Conservation (phyloP, 2,797 vertebrate genomes). For the Smutsia temminckii region DNA sequence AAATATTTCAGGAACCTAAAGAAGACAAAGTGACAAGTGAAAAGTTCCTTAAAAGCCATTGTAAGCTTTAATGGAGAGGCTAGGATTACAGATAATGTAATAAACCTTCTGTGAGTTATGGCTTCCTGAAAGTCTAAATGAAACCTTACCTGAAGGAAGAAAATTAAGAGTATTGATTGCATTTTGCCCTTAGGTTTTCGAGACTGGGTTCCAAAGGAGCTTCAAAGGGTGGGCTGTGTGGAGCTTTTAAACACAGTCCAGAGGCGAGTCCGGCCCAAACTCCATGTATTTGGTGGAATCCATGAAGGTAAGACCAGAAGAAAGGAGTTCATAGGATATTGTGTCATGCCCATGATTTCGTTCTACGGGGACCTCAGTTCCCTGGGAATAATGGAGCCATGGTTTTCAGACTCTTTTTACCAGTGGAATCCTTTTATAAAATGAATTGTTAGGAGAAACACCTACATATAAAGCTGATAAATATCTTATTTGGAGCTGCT, state of each 20-base stretch:
- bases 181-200: constrained; percentile 91
- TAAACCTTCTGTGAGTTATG: constrained; percentile 84
- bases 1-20: constrained; percentile 73
- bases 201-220: constrained; percentile 98
- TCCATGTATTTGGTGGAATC: constrained; percentile 96
- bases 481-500: not conserved
- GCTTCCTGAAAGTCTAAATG: constrained; percentile 85
- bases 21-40: constrained; percentile 83
- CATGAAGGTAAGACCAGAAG: constrained; percentile 92
- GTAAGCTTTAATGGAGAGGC: constrained; percentile 84
- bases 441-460: not conserved
- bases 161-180: constrained; percentile 81
- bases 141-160: constrained; percentile 83
- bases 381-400: not conserved
- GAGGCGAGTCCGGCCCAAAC: constrained; percentile 95
- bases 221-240: constrained; percentile 97
- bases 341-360: accelerated
- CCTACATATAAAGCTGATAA: not conserved
- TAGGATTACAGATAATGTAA: constrained; percentile 85
- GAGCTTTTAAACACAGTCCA: constrained; percentile 98
- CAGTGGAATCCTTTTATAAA: not conserved
- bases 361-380: not conserved
- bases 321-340: not conserved
- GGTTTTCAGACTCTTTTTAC: not conserved
- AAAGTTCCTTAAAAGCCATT: constrained; percentile 86